A percentile compares a stretch with the other conserved stretches of the same genome.
phyloP scores from a whole-genome alignment of 1,140 invertebrate species.

The Apis florea region DNA sequence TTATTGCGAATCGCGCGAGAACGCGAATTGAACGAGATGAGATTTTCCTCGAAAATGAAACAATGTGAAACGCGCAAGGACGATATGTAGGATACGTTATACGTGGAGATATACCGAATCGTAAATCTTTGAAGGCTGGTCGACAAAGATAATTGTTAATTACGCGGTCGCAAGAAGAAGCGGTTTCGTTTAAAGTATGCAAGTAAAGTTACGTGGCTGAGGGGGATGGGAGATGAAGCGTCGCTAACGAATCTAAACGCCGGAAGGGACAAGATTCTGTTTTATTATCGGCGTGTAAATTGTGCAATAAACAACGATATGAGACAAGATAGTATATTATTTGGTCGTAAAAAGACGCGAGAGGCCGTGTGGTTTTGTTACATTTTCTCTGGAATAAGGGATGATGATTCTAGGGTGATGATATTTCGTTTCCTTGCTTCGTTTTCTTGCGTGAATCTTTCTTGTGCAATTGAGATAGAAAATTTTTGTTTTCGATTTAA shows the following conservation, averaged over 20 bases:
- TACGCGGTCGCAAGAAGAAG: slow-evolving; percentile 30
- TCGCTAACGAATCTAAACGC: slow-evolving; percentile 51
- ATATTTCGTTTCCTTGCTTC: neutral
- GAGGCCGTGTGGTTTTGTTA: slow-evolving; percentile 26
- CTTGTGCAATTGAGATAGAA: neutral
- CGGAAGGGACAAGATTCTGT: slow-evolving; percentile 42
- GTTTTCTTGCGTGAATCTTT: neutral
- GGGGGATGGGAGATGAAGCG: neutral
- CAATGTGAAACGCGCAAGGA: no score
- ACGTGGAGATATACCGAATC: neutral
- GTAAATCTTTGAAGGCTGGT: slow-evolving; percentile 18
- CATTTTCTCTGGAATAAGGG: slow-evolving; percentile 14
- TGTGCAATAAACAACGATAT: slow-evolving; percentile 44
- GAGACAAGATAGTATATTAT: slow-evolving; percentile 36
- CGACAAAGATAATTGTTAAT: slow-evolving; percentile 44
- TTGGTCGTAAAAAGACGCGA: slow-evolving; percentile 18
- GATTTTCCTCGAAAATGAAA: no score
- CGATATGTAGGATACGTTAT: neutral
- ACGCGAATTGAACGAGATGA: no score
- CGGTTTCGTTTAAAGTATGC: slow-evolving; percentile 41
- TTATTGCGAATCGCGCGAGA: no score
- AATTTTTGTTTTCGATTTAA: neutral
- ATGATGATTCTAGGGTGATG: neutral
- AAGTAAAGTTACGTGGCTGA: neutral
- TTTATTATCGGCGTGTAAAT: slow-evolving; percentile 45